Evolutionary conservation across 2,888 invertebrate species (phyloP).

Genomic region (Alloplasta piceator): DNA sequence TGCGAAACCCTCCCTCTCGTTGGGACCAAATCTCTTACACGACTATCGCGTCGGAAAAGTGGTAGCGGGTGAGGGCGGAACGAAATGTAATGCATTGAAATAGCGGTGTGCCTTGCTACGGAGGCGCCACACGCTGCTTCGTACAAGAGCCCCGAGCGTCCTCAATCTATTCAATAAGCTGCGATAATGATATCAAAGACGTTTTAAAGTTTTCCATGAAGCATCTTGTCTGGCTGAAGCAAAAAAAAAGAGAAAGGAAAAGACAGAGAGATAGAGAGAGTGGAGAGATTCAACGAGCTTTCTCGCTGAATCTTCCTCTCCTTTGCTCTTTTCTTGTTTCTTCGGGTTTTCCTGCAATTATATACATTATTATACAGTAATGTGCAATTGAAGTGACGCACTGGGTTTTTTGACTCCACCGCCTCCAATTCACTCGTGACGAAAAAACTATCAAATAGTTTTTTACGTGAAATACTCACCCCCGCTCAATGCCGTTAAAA

Average conservation of each 20-base stretch:
- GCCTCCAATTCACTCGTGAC: too few relatives aligned
- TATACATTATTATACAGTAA: not conserved
- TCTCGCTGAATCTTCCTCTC: constrained; percentile 20
- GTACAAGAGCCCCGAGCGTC: constrained; percentile 22
- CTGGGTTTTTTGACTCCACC: too few relatives aligned
- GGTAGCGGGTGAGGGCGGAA: constrained; percentile 39
- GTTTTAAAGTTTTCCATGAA: constrained; percentile 67
- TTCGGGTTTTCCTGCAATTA: constrained; percentile 13
- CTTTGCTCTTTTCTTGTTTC: not conserved
- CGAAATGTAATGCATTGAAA: too few relatives aligned
- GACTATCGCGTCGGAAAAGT: constrained; percentile 32
- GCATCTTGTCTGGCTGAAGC: constrained; percentile 1
- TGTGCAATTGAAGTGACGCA: too few relatives aligned
- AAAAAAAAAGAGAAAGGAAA: not conserved
- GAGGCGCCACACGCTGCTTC: constrained; percentile 55
- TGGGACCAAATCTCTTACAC: constrained; percentile 39
- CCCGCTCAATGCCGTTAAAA: too few relatives aligned
- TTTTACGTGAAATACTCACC: too few relatives aligned
- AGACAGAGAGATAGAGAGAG: not conserved
- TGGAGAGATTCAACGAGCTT: constrained; percentile 11
- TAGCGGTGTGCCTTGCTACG: constrained; percentile 1
- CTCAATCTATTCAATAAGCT: constrained; percentile 67
- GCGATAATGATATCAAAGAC: constrained; percentile 65
- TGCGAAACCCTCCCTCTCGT: constrained; percentile 32
- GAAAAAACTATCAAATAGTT: too few relatives aligned